Evolutionary conservation across 2,888 invertebrate genomes (phyloP).

Genomic region (Sericinus montela): DNA sequence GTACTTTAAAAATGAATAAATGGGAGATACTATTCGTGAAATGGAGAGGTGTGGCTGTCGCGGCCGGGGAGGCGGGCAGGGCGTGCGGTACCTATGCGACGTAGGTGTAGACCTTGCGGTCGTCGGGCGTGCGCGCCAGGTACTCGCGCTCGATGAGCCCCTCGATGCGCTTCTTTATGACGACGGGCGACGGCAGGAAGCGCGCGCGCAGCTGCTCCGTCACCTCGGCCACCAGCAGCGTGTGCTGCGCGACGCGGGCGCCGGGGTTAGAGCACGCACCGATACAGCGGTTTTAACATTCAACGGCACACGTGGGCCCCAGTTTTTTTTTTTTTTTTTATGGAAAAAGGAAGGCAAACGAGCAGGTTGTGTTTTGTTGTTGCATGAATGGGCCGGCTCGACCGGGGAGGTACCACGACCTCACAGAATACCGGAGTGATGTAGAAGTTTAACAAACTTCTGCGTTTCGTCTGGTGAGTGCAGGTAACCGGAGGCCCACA

Average conservation of each 20-base stretch:
- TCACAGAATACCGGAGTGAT: too few species aligned
- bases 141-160: constrained; percentile 99
- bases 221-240: constrained; percentile 96
- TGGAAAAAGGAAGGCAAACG: too few species aligned
- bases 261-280: constrained; percentile 12
- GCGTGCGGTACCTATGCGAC: constrained; percentile 84
- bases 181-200: constrained; percentile 98
- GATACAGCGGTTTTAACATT: too few species aligned
- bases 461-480: too few species aligned
- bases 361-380: too few species aligned
- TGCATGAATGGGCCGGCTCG: too few species aligned
- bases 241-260: constrained; percentile 84
- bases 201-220: constrained; percentile 97
- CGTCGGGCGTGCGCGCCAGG: constrained; percentile 97
- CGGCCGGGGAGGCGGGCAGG: not conserved
- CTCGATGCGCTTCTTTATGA: constrained; percentile 99
- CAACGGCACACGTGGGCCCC: too few species aligned
- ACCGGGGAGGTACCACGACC: too few species aligned
- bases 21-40: constrained; percentile 2
- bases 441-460: too few species aligned
- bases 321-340: too few species aligned
- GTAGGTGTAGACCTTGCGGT: constrained; percentile 97
- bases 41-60: not conserved
- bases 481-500: too few species aligned
- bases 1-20: constrained; percentile 22